Base-by-base conservation (phyloP, 2,888 invertebrate species). In the Pyrrhosoma nymphula region DNA sequence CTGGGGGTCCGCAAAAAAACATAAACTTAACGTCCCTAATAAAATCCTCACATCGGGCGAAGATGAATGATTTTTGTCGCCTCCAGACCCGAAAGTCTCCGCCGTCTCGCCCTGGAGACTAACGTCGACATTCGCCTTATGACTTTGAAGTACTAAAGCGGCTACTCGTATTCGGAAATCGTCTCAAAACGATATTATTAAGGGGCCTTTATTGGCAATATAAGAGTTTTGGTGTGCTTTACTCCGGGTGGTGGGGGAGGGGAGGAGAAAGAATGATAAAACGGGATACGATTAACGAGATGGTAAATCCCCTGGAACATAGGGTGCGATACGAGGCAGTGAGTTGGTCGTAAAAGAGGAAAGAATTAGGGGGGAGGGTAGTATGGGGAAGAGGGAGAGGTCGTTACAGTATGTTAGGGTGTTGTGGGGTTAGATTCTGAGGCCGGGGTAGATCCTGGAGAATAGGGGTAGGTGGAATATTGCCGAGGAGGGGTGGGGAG, bases 131-230 rank as follows among this genome's bases (percentile, higher is more conserved):
- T 93, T 69, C n/a, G 63, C 63, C 63, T 69, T 63, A 39, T 39
- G 91, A 39, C 69, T 26, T 55, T 56, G 12, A 75, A 63, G 93
- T 69, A 69, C 93, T 69, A 93, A 93, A 93, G 75, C 47, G 47
- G 93, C 89, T 69, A 93, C 93, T 93, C 93, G 75, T 55, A 69
- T 93, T 93, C 69, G 69, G 60, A 93, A 69, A 60, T 93, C 63
- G 93, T 93, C 63, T n/a, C 63, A 69, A 69, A 69, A 69, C 63
- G 93, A 93, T 60, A 39, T 93, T 69, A 93, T 93, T 82, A 69
- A 93, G 23, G 69, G 93, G 69, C 47, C 63, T 93, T 93, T 93
- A 93, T 93, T 39, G 75, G 63, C 93, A 93, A 93, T 93, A 93
- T 93, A 93, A 93, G 89, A 89, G 55, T 89, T 89, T 89, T 55